phyloP scores from a whole-genome alignment of 2,113 vertebrate genomes.

The Zootoca vivipara region DNA sequence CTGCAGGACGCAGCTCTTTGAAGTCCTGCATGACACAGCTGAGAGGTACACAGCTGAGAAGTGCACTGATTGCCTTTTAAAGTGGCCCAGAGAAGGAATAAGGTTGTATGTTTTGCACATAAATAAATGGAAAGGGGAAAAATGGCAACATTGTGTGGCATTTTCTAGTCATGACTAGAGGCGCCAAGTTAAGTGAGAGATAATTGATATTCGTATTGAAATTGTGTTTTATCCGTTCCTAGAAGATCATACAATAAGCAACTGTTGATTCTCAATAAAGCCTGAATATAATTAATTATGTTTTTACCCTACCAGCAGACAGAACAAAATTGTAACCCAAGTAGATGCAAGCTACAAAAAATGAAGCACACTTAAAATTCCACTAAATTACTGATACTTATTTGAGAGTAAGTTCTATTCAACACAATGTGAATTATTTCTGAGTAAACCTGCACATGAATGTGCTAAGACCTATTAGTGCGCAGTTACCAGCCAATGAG shows the following conservation, averaged over 20 bases:
- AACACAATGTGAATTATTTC: no score
- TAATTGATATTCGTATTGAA: conserved; percentile 57
- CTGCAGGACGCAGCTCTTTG: conserved; percentile 59
- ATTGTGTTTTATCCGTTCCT: conserved; percentile 40
- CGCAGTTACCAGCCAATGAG: no score
- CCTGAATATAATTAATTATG: conserved; percentile 4
- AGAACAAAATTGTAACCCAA: background rate
- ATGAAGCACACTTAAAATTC: background rate
- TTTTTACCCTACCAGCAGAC: background rate
- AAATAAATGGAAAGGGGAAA: background rate
- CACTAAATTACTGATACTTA: background rate
- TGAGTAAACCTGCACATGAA: no score
- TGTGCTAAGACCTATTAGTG: no score
- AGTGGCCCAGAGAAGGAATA: conserved; percentile 52
- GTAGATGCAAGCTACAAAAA: background rate
- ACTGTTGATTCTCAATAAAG: conserved; percentile 12
- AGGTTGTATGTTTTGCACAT: conserved; percentile 55
- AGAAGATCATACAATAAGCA: conserved; percentile 7
- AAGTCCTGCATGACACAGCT: conserved; percentile 45
- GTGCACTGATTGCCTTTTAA: conserved; percentile 57
- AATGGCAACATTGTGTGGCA: conserved; percentile 41
- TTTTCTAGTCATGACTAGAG: conserved; percentile 61
- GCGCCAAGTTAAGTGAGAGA: conserved; percentile 54
- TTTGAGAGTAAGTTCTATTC: no score
- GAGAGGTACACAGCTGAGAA: conserved; percentile 54